A percentile compares a stretch with the other conserved stretches of the same genome.
Evolutionary conservation across 2,888 invertebrate genomes (phyloP).

Genomic region (Didymodactylos carnosus): DNA sequence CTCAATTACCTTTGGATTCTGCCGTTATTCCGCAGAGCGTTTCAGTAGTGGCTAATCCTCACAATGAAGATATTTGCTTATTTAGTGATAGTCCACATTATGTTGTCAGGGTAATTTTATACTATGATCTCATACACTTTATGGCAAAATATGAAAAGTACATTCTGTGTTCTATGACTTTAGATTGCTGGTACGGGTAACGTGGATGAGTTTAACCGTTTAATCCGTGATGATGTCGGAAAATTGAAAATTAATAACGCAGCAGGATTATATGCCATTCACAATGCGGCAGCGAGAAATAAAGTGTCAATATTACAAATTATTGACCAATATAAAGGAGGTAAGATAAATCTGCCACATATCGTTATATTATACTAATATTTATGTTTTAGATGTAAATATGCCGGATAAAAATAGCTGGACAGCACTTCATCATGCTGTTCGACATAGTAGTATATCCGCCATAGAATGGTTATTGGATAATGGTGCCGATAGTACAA

Average conservation of each 20-base stretch:
- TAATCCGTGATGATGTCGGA: background rate
- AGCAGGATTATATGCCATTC: background rate
- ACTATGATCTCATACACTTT: background rate
- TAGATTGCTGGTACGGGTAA: background rate
- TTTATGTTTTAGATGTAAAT: background rate
- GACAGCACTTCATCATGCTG: slow-evolving; percentile 9
- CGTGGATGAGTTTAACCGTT: background rate
- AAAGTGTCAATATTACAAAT: background rate
- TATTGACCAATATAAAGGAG: background rate
- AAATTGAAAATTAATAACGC: background rate
- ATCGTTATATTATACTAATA: background rate
- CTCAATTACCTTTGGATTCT: no score
- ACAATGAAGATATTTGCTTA: background rate
- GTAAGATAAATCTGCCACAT: background rate
- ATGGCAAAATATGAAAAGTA: no score
- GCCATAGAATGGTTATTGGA: background rate
- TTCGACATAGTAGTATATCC: background rate
- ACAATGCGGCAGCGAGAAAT: background rate
- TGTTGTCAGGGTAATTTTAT: background rate
- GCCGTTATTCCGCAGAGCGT: no score
- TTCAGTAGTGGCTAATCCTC: no score
- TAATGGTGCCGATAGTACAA: slow-evolving; percentile 2
- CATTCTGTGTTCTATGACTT: background rate
- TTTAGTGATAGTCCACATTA: background rate
- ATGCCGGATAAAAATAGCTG: slow-evolving; percentile 3